These are phyloP conservation scores for Dicyrtomina minuta DNA, from an alignment of 2,888 invertebrate genomes.

Conservation along the genomic window DNA sequence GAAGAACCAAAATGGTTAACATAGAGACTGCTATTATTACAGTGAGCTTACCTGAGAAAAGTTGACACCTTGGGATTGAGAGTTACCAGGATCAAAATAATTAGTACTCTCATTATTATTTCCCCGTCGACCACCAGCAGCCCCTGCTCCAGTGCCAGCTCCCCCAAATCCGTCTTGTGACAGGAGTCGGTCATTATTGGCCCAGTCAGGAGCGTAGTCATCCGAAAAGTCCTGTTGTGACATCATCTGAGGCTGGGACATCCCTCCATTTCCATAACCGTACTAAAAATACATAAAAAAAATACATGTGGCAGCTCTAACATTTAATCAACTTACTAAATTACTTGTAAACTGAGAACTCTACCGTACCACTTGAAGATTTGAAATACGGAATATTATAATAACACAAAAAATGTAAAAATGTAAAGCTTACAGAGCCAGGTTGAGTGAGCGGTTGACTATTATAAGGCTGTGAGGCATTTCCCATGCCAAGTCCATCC, in stretches of 20 bases:
- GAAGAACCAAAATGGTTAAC: too few species aligned
- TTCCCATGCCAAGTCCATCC: conserved; percentile 25
- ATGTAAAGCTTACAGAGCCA: conserved; percentile 14
- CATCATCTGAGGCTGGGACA: conserved; percentile 50
- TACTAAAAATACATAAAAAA: conserved; percentile 18
- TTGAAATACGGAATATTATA: background rate
- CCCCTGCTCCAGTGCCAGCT: background rate
- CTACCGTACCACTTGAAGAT: background rate
- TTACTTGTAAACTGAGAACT: too few species aligned
- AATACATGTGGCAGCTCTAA: too few species aligned
- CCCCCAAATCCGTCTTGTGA: conserved; percentile 36
- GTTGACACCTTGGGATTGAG: conserved; percentile 42
- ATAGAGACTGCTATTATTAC: too few species aligned
- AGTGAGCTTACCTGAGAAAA: conserved; percentile 52
- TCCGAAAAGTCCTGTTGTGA: conserved; percentile 51
- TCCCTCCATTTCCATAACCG: conserved; percentile 30
- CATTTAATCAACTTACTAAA: background rate
- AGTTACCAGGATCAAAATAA: conserved; percentile 33
- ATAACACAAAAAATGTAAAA: background rate
- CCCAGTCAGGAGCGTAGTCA: conserved; percentile 40
- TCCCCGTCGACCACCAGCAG: too few species aligned
- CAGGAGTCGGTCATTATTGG: conserved; percentile 36
- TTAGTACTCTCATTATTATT: conserved; percentile 15
- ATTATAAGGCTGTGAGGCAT: conserved; percentile 40
- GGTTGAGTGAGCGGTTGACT: conserved; percentile 43